A percentile compares a stretch with the other conserved stretches of the same genome.
Evolutionary conservation across 1,140 invertebrate genomes (phyloP).

Genomic region (Macrostomum lignano): DNA sequence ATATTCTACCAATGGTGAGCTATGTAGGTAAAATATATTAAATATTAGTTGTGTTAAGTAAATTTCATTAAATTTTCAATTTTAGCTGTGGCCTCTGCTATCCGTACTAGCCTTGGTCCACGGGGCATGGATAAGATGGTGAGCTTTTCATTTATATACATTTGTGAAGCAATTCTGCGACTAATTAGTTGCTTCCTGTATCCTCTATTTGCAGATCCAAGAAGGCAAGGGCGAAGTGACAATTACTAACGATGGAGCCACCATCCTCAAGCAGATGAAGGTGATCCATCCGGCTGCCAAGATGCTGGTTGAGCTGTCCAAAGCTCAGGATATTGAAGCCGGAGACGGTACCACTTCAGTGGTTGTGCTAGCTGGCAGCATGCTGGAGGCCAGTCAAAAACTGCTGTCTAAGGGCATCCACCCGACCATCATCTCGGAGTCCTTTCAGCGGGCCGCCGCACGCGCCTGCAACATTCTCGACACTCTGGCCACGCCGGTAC

Average conservation of each 20-base stretch:
- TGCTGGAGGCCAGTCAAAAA: conserved; percentile 74
- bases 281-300: conserved; percentile 92
- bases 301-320: conserved; percentile 91
- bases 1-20: too few relatives aligned
- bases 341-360: conserved; percentile 96
- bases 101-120: conserved; percentile 84
- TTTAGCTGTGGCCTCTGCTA: conserved; percentile 80
- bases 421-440: conserved; percentile 79
- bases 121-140: conserved; percentile 99
- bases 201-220: conserved; percentile 46
- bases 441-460: conserved; percentile 60
- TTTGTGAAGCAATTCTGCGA: conserved; percentile 3
- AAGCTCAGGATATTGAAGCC: conserved; percentile 92
- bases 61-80: not conserved
- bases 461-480: conserved; percentile 58
- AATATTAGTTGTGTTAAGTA: too few relatives aligned
- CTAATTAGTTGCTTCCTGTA: conserved; percentile 7
- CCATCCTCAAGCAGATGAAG: conserved; percentile 94
- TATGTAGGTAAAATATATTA: too few relatives aligned
- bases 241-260: conserved; percentile 97
- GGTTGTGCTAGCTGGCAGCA: conserved; percentile 69
- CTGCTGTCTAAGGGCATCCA: conserved; percentile 71
- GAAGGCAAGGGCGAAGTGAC: conserved; percentile 82
- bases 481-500: conserved; percentile 42
- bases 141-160: conserved; percentile 13